Percentiles rank a stretch among this genome's conserved stretches.
These are phyloP conservation scores for Lanius collurio DNA, from an alignment of 2,113 vertebrate species.

Conservation along the genomic window DNA sequence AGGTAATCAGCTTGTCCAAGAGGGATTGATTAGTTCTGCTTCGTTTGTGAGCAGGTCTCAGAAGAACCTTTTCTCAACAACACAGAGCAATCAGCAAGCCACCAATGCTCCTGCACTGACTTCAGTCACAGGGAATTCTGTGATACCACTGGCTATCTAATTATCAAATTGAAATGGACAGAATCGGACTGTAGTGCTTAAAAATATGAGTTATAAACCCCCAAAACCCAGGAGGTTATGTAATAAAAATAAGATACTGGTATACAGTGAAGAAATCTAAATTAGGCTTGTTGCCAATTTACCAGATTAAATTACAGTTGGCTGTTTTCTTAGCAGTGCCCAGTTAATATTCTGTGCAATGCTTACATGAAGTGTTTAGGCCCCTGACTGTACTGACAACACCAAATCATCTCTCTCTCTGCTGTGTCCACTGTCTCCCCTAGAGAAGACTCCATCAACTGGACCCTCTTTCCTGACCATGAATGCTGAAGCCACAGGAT, in stretches of 20 bases:
- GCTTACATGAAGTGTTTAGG: not conserved
- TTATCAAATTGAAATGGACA: not conserved
- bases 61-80: not conserved
- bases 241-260: not conserved
- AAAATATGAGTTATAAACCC: not conserved
- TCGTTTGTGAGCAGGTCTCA: not conserved
- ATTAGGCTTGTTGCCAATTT: not conserved
- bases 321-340: not conserved
- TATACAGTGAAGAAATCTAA: not conserved
- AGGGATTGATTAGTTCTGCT: not conserved
- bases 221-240: rapidly evolving
- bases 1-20: not conserved
- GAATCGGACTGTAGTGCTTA: not conserved
- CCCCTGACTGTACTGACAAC: not conserved
- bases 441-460: not conserved
- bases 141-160: not conserved
- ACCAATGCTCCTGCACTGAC: not conserved
- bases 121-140: not conserved
- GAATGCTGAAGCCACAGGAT: not conserved
- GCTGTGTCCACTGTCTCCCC: not conserved
- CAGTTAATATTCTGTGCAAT: not conserved
- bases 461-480: not conserved
- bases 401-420: not conserved
- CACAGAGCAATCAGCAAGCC: not conserved
- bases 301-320: not conserved